Conservation (phyloP, 2,888 invertebrate genomes). For the Melitaea athalia region DNA sequence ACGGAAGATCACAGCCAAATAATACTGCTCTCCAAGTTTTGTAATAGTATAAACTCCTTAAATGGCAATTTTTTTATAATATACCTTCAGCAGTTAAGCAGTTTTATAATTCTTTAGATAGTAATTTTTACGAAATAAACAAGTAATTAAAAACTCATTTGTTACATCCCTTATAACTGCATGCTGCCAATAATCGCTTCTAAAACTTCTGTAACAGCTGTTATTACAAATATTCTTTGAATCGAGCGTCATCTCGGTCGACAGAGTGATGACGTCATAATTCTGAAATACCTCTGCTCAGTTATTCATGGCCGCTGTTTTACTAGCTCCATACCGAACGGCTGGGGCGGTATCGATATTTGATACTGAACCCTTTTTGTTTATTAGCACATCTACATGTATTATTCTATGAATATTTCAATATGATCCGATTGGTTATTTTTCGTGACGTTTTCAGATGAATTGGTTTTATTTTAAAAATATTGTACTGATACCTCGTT, state of each 20-base stretch:
- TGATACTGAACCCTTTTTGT: conserved; percentile 10
- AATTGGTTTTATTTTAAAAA: neutral
- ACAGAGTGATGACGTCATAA: conserved; percentile 62
- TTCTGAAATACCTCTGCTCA: conserved; percentile 54
- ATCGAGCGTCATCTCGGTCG: conserved; percentile 33
- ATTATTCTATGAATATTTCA: conserved; percentile 15
- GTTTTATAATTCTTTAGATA: too few species aligned
- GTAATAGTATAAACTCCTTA: too few species aligned
- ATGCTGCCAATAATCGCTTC: neutral
- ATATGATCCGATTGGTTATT: conserved; percentile 10
- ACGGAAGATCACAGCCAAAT: too few species aligned
- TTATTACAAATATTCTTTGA: conserved; percentile 13
- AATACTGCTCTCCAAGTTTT: too few species aligned
- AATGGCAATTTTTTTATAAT: too few species aligned
- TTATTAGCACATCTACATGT: conserved; percentile 15
- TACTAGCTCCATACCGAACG: conserved; percentile 46
- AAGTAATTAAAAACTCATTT: neutral
- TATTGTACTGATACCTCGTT: neutral
- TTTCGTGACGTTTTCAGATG: neutral
- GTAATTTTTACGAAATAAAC: too few species aligned
- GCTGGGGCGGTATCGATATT: conserved; percentile 38
- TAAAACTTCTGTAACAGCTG: neutral
- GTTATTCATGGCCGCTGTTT: conserved; percentile 63
- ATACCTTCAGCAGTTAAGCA: too few species aligned
- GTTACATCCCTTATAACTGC: neutral